phyloP scores from a whole-genome alignment of 2,888 invertebrate genomes.

The Venusia cambrica region DNA sequence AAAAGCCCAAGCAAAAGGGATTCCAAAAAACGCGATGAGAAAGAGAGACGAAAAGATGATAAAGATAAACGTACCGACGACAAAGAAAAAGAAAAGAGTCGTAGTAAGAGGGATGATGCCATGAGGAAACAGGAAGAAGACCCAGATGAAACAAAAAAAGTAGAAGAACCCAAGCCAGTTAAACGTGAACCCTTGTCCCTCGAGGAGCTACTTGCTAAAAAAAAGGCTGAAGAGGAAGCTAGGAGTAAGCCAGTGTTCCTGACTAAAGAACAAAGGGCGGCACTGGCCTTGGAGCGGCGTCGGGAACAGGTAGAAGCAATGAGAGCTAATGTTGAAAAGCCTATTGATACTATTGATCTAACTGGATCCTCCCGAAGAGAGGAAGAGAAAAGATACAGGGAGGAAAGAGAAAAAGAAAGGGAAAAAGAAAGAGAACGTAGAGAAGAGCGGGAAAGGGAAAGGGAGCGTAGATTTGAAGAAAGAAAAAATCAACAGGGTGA shows the following conservation, averaged over 20 bases:
- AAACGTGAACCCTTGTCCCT: constrained; percentile 93
- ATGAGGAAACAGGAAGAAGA: constrained; percentile 59
- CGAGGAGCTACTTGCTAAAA: constrained; percentile 96
- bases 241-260: constrained; percentile 98
- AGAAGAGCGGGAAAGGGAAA: constrained; percentile 81
- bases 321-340: constrained; percentile 83
- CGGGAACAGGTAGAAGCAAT: constrained; percentile 94
- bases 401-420: constrained; percentile 68
- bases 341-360: constrained; percentile 68
- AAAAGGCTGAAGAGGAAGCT: constrained; percentile 97
- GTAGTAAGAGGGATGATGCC: constrained; percentile 55
- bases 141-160: constrained; percentile 55
- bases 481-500: constrained; percentile 69
- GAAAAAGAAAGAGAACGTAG: constrained; percentile 78
- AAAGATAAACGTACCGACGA: constrained; percentile 51
- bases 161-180: constrained; percentile 53
- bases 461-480: constrained; percentile 74
- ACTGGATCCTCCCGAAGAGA: constrained; percentile 75
- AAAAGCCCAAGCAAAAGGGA: constrained; percentile 52
- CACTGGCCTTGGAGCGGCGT: constrained; percentile 92
- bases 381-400: constrained; percentile 62
- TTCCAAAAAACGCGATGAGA: constrained; percentile 66
- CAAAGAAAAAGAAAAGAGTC: constrained; percentile 43
- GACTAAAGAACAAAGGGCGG: constrained; percentile 96
- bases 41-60: constrained; percentile 46